A percentile compares a stretch with the other conserved stretches of the same genome.
Conservation (phyloP, 2,113 vertebrate species). For the Salvelinus namaycush region DNA sequence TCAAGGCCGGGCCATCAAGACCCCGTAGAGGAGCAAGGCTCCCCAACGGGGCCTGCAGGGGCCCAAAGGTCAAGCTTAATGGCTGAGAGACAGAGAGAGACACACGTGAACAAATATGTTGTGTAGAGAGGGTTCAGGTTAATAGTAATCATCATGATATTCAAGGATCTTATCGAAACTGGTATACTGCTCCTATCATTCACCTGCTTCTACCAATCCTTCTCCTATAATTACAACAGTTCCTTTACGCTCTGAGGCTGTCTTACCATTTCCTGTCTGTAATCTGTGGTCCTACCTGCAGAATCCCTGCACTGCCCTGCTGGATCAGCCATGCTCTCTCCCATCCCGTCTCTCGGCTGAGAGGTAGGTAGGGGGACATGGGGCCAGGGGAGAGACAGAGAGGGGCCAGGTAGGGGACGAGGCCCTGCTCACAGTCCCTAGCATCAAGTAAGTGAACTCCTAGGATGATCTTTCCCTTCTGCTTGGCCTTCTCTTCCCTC, state of each 20-base stretch:
- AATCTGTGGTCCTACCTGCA: not conserved
- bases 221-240: not conserved
- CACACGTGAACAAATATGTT: not conserved
- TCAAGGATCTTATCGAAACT: not conserved
- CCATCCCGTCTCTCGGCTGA: not conserved
- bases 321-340: not conserved
- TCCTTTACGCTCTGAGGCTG: not conserved
- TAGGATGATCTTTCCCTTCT: not conserved
- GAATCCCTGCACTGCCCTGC: not conserved
- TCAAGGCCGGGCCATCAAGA: constrained; percentile 37
- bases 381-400: no score
- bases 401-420: not conserved
- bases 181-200: constrained; percentile 10
- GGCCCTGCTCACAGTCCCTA: not conserved
- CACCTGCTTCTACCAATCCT: not conserved
- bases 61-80: constrained; percentile 63
- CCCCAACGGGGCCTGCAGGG: constrained; percentile 56
- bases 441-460: not conserved
- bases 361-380: not conserved
- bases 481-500: not conserved
- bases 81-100: constrained; percentile 57
- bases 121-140: not conserved
- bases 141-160: not conserved
- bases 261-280: not conserved
- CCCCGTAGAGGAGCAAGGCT: constrained; percentile 80